Evolutionary conservation across 1,140 invertebrate species (phyloP).

Genomic region (Solen grandis): DNA sequence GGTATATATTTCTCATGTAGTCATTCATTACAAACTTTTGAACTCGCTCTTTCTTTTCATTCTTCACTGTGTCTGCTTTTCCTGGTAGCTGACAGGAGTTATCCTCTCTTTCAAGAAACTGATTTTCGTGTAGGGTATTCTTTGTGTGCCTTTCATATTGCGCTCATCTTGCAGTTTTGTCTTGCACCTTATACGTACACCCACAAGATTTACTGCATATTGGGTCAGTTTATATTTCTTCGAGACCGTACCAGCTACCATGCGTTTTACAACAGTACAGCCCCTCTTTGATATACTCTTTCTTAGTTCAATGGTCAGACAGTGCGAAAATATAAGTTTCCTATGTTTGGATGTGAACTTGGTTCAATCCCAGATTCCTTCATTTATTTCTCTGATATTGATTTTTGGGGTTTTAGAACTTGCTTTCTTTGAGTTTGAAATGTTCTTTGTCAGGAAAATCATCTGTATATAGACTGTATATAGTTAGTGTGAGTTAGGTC

Average conservation of each 20-base stretch:
- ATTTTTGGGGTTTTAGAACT: slow-evolving; percentile 32
- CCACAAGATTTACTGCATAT: slow-evolving; percentile 15
- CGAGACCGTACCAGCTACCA: slow-evolving; percentile 21
- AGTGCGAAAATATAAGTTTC: slow-evolving; percentile 18
- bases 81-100: slow-evolving; percentile 31
- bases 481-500: no score
- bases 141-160: background rate
- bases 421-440: no score
- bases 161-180: background rate
- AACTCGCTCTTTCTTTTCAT: background rate
- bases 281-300: background rate
- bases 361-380: slow-evolving; percentile 5
- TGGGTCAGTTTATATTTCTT: slow-evolving; percentile 26
- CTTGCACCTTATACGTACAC: background rate
- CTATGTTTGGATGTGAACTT: background rate
- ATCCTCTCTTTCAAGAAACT: slow-evolving; percentile 28
- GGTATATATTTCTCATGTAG: slow-evolving; percentile 9
- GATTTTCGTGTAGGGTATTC: background rate
- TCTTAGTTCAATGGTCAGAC: background rate
- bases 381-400: slow-evolving; percentile 4
- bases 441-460: no score
- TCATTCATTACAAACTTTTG: slow-evolving; percentile 38
- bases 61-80: slow-evolving; percentile 29
- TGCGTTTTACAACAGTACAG: background rate
- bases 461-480: no score